Conservation (phyloP, 2,888 invertebrate species). For the Nemotelus nigrinus region DNA sequence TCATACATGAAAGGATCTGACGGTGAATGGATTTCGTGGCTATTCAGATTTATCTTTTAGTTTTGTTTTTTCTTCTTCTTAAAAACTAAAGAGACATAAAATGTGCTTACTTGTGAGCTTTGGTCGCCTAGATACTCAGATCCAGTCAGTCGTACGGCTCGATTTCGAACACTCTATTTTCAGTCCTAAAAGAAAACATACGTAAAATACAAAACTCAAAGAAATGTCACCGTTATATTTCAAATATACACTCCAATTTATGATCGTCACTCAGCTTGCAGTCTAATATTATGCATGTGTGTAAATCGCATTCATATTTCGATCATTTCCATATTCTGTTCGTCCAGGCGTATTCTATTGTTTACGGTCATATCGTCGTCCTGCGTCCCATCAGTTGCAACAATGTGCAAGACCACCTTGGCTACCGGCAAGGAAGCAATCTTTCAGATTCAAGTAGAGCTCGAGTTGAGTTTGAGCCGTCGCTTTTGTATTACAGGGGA, state of each 20-base stretch:
- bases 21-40: too few relatives aligned
- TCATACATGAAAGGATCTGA: too few relatives aligned
- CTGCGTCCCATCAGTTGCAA: neutral
- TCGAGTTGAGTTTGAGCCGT: neutral
- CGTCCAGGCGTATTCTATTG: slow-evolving; percentile 18
- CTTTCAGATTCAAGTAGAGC: neutral
- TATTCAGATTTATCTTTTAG: too few relatives aligned
- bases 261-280: slow-evolving; percentile 34
- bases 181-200: neutral
- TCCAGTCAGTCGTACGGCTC: too few relatives aligned
- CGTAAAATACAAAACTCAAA: neutral
- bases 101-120: too few relatives aligned
- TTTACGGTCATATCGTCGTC: slow-evolving; percentile 11
- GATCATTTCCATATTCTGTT: slow-evolving; percentile 20
- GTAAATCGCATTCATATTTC: neutral
- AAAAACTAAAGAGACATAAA: too few relatives aligned
- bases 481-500: neutral
- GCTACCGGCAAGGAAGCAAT: neutral
- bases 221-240: neutral
- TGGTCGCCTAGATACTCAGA: too few relatives aligned
- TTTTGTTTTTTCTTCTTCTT: too few relatives aligned
- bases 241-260: slow-evolving; percentile 8
- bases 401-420: slow-evolving; percentile 22
- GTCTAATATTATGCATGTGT: neutral
- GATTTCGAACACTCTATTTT: too few relatives aligned